Evolutionary conservation across 2,113 vertebrate species (phyloP), one percentile per base, ranked within the genome.

Genomic region (Elephantulus edwardii): DNA sequence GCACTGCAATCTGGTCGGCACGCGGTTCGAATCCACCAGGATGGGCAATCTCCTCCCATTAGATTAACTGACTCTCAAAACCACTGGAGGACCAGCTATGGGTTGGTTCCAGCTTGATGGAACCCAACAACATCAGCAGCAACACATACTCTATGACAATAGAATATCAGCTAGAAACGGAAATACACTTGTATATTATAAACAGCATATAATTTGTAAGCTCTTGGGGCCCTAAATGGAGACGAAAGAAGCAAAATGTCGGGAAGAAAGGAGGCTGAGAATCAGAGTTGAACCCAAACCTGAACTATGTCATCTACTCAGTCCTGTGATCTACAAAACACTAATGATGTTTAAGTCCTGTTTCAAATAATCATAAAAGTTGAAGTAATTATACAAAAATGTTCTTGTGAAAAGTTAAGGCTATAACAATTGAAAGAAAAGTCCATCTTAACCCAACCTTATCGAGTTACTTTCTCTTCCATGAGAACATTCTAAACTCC

Each of bases 351-450:
- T 58, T 56, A 22, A 46, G 68, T 8, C 42, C 24, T 2, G 40
- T 79, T 90, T 85, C 38, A 78, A n/a, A 42, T 26, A 22, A 79
- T 91, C 66, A 54, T 60, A 62, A 85, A 91, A 86, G 28, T 13
- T 11, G 75, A 92, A 86, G 6, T 75, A 72, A 20, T 88, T 88
- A 75, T 70, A 20, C 3, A 42, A 80, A 12, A 68, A 17, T 13
- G 22, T 52, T 72, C 86, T 14, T 76, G 1, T 48, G 28, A 42
- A 62, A n/a, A 48, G 9, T 33, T 48, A 54, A 68, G 20, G 0
- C 24, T 70, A 30, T 8, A 44, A 30, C 56, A 72, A 91, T 0
- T 30, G n/a, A 89, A 68, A 1, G 2, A n/a, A 30, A 86, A 79
- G 11, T 5, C 5, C 81, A 80, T 42, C 26, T 77, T 50, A 60